A percentile compares a stretch with the other conserved stretches of the same genome.
phyloP scores from a whole-genome alignment of 2,888 invertebrate genomes.

The Carterocephalus palaemon region DNA sequence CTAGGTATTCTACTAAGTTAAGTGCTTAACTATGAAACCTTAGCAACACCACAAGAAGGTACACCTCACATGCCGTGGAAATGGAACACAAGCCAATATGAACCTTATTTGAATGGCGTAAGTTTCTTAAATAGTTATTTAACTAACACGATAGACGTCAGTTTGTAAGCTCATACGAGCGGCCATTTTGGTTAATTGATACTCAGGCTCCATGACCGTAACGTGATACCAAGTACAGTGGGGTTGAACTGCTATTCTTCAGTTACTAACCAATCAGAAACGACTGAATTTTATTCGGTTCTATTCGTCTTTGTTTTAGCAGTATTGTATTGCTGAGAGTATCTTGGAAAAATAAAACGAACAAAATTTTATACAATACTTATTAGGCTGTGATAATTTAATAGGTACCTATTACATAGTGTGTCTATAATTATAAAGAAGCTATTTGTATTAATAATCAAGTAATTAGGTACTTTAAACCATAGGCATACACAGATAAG shows the following conservation, averaged over 20 bases:
- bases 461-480: too few relatives aligned
- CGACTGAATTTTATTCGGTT: conserved; percentile 18
- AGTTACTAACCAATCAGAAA: conserved; percentile 40
- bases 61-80: not conserved
- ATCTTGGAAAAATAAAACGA: too few relatives aligned
- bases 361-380: too few relatives aligned
- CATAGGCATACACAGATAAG: too few relatives aligned
- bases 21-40: conserved; percentile 13
- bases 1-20: conserved; percentile 4
- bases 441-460: too few relatives aligned
- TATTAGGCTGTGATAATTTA: too few relatives aligned
- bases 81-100: not conserved
- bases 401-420: too few relatives aligned
- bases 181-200: conserved; percentile 49
- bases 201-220: conserved; percentile 45
- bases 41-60: conserved; percentile 18
- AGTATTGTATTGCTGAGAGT: conserved; percentile 26
- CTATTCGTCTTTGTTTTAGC: conserved; percentile 25
- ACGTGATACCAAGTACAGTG: conserved; percentile 39
- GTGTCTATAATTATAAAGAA: too few relatives aligned
- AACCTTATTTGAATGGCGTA: conserved; percentile 9
- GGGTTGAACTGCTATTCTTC: conserved; percentile 41
- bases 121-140: conserved; percentile 10
- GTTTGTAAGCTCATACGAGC: conserved; percentile 30
- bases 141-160: conserved; percentile 11